Conservation (phyloP, 2,113 vertebrate species). For the Oceanites oceanicus region DNA sequence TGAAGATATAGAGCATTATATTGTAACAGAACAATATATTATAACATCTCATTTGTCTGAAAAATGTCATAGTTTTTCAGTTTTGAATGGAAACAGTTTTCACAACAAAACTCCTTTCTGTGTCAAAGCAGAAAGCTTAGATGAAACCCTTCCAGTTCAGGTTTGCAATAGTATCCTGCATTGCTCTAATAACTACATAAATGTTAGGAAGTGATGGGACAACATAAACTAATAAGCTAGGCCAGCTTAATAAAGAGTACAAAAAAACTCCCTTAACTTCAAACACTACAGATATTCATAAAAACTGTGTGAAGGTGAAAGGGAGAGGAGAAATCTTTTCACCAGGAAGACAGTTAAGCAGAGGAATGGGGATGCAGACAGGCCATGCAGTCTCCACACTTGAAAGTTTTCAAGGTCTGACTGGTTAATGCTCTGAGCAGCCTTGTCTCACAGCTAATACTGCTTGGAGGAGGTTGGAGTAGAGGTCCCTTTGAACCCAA, state of each 20-base stretch:
- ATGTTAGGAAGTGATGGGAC: too few relatives aligned
- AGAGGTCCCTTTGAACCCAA: constrained; percentile 15
- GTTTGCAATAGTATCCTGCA: not conserved
- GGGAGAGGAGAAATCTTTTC: not conserved
- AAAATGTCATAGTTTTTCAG: not conserved
- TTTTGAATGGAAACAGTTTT: not conserved
- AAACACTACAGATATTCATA: not conserved
- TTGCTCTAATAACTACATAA: not conserved
- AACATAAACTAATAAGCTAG: not conserved
- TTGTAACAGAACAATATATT: not conserved
- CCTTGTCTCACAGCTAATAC: not conserved
- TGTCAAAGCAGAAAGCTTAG: not conserved
- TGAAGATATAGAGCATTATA: not conserved
- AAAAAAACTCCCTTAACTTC: not conserved
- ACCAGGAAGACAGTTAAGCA: not conserved
- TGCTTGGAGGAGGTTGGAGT: not conserved
- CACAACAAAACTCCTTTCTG: not conserved
- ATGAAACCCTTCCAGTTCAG: not conserved
- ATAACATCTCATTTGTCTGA: not conserved
- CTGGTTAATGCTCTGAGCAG: not conserved
- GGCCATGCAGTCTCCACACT: not conserved
- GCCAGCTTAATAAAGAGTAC: not conserved
- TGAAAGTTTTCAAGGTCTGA: not conserved
- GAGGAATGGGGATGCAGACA: not conserved
- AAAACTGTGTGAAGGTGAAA: not conserved